Conservation (phyloP, 2,797 vertebrate genomes). For the Paedocypris micromegethes region DNA sequence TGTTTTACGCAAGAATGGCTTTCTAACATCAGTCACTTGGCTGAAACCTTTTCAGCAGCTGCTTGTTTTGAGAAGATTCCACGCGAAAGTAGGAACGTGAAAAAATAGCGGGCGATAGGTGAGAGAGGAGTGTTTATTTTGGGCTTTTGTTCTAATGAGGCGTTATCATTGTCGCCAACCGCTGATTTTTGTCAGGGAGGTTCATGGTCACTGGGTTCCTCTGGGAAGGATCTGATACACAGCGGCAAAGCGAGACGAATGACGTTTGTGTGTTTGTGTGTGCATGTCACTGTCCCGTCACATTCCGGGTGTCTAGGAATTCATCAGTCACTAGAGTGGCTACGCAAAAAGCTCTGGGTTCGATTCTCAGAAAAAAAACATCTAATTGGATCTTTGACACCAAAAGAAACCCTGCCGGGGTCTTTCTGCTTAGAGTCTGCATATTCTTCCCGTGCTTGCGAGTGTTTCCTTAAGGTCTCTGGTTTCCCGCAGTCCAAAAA, state of each 20-base stretch:
- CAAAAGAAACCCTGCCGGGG: too few relatives aligned
- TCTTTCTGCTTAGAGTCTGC: too few relatives aligned
- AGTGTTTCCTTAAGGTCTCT: too few relatives aligned
- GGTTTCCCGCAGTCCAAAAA: too few relatives aligned
- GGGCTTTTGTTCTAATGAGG: slow-evolving; percentile 6
- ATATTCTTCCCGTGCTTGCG: too few relatives aligned
- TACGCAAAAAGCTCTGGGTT: too few relatives aligned
- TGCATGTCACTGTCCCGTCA: slow-evolving; percentile 1
- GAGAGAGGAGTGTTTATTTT: slow-evolving; percentile 24
- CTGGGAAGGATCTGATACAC: not conserved
- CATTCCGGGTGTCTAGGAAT: slow-evolving; percentile 4
- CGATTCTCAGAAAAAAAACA: too few relatives aligned
- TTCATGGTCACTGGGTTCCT: slow-evolving; percentile 14
- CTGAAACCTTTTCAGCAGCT: slow-evolving; percentile 14
- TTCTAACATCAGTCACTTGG: slow-evolving; percentile 12
- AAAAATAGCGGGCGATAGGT: not conserved
- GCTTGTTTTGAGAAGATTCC: not conserved
- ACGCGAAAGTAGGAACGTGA: not conserved
- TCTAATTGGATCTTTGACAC: too few relatives aligned
- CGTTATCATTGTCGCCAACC: slow-evolving; percentile 29
- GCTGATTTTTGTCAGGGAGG: slow-evolving; percentile 20
- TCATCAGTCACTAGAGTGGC: too few relatives aligned
- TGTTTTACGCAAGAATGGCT: slow-evolving; percentile 24
- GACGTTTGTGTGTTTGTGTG: slow-evolving; percentile 15
- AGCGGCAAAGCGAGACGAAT: slow-evolving; percentile 12